Evolutionary conservation across 2,113 vertebrate species (phyloP).

Genomic region (Blennius ocellaris): DNA sequence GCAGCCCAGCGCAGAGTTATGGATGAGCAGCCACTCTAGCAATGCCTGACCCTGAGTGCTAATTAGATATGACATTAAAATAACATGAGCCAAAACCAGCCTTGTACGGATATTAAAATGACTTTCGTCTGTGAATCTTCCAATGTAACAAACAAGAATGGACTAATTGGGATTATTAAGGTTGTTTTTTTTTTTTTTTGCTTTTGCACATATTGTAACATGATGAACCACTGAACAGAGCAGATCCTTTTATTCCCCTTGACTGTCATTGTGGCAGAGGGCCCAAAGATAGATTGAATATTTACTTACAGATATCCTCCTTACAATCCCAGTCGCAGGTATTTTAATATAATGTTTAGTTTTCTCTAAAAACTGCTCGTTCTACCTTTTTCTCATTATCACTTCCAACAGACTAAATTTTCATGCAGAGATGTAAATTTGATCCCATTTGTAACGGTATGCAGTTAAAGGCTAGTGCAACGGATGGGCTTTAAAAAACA

Average conservation of each 20-base stretch:
- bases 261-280: slow-evolving; percentile 5
- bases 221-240: slow-evolving; percentile 16
- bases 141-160: slow-evolving; percentile 52
- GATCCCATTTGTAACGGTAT: slow-evolving; percentile 3
- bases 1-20: slow-evolving; percentile 76
- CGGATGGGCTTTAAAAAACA: slow-evolving; percentile 67
- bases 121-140: slow-evolving; percentile 52
- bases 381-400: slow-evolving; percentile 10
- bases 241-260: slow-evolving; percentile 8
- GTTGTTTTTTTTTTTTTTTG: slow-evolving; percentile 46
- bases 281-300: background rate
- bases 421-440: slow-evolving; percentile 17
- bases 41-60: slow-evolving; percentile 77
- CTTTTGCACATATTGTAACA: slow-evolving; percentile 23
- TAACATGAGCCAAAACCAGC: slow-evolving; percentile 71
- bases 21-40: slow-evolving; percentile 81
- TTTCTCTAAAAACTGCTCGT: slow-evolving; percentile 1
- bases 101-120: slow-evolving; percentile 72
- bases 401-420: slow-evolving; percentile 14
- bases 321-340: slow-evolving; percentile 14
- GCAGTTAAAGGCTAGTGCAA: slow-evolving; percentile 10
- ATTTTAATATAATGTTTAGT: slow-evolving; percentile 13
- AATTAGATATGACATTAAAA: slow-evolving; percentile 83
- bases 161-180: slow-evolving; percentile 56
- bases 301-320: slow-evolving; percentile 5